Percentiles rank a stretch among this genome's conserved stretches.
phyloP scores from a whole-genome alignment of 1,140 invertebrate species.

The Drosophila truncata region DNA sequence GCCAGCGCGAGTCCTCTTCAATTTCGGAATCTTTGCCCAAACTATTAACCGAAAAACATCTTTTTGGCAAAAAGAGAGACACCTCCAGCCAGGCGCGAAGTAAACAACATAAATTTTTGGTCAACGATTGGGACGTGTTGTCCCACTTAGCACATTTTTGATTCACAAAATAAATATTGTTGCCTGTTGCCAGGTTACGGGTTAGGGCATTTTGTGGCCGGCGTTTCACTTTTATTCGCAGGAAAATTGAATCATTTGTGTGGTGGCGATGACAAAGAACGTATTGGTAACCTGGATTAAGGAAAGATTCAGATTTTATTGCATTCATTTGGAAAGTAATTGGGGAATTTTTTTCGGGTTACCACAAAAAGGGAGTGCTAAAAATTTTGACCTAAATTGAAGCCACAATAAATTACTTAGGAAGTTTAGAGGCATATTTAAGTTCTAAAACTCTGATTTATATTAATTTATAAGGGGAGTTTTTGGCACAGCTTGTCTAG shows the following conservation, averaged over 20 bases:
- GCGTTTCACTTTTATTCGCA: constrained; percentile 71
- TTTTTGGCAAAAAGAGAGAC: constrained; percentile 38
- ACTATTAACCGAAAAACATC: constrained; percentile 54
- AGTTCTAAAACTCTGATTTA: background rate
- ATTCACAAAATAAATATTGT: constrained; percentile 63
- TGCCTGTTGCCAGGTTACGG: constrained; percentile 20
- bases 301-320: constrained; percentile 1
- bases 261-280: constrained; percentile 16
- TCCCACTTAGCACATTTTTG: constrained; percentile 63
- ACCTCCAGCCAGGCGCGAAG: constrained; percentile 56
- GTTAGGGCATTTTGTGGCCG: constrained; percentile 12
- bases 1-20: constrained; percentile 12
- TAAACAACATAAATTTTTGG: constrained; percentile 52
- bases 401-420: constrained; percentile 19
- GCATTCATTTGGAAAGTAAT: constrained; percentile 1
- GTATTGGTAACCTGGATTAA: constrained; percentile 18
- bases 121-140: constrained; percentile 55
- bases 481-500: background rate
- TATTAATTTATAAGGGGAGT: background rate
- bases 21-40: constrained; percentile 51
- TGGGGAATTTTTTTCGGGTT: background rate
- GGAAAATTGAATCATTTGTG: constrained; percentile 53
- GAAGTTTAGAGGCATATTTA: constrained; percentile 5
- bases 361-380: constrained; percentile 8
- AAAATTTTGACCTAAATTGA: constrained; percentile 5